These are phyloP conservation scores for Selenia dentaria DNA, from an alignment of 2,888 invertebrate genomes.

Conservation along the genomic window DNA sequence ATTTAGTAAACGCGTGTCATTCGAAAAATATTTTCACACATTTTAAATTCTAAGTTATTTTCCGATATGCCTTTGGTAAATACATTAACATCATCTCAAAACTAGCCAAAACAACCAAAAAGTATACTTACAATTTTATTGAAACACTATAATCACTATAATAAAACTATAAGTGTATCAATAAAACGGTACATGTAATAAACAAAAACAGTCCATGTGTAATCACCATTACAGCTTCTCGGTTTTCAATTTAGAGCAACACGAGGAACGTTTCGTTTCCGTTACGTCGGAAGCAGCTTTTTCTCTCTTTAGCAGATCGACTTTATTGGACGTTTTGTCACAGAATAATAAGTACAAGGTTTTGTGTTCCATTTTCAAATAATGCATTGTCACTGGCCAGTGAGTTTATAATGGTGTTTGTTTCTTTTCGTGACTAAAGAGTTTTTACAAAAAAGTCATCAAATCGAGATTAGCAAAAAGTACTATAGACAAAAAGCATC, in stretches of 20 bases:
- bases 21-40: too few species aligned
- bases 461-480: not conserved
- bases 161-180: too few species aligned
- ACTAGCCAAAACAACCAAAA: too few species aligned
- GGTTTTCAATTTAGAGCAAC: conserved; percentile 8
- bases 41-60: too few species aligned
- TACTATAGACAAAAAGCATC: not conserved
- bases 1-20: too few species aligned
- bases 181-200: too few species aligned
- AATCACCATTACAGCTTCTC: conserved; percentile 1
- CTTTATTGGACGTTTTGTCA: conserved; percentile 10
- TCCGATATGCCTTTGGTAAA: too few species aligned
- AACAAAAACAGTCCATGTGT: not conserved
- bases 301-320: conserved; percentile 2
- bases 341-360: too few species aligned
- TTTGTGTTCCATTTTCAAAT: conserved; percentile 10
- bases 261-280: conserved; percentile 2
- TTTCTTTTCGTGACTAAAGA: not conserved
- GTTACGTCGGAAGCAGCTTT: conserved; percentile 3
- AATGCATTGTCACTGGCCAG: conserved; percentile 4
- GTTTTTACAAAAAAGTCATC: not conserved
- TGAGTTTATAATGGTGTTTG: not conserved
- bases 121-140: too few species aligned
- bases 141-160: too few species aligned
- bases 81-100: too few species aligned